Base-by-base conservation (phyloP, 2,888 invertebrate genomes). In the Tetragonula carbonaria region DNA sequence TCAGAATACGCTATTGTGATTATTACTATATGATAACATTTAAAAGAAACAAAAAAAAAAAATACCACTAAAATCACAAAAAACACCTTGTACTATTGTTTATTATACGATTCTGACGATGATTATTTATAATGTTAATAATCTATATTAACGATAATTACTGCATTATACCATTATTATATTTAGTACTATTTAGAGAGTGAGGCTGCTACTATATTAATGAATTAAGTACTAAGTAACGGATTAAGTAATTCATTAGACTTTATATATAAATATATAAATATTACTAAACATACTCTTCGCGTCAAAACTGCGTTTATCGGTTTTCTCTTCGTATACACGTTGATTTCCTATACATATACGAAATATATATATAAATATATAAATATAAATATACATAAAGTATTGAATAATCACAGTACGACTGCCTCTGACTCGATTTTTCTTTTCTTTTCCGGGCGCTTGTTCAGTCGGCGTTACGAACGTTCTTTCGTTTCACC, bases 1-100 rank as follows among this genome's bases (percentile, higher is more conserved):
- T 94, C 94, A 94, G 93, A 94, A 94, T 94, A 94, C 92, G 94
- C 93, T 94, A 94, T 94, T 93, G 94, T 94, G 94, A 94, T 94
- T 94, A 94, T 93, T 93, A 93, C 93, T 93, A 93, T 93, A 94
- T 93, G 90, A 93, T 93, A 92, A 90, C 91, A 92, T 88, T 90
- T 87, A 91, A 91, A 45, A 90, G 79, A 79, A 73, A 63, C 21
- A 23, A 38, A 66, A 57, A 66, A 66, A 67, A 71, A 77, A 77
- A 77, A n/a, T n/a, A 76, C 45, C 70, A 90, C 89, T 90, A 90
- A 92, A 91, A 90, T 87, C 91, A 90, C 87, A 89, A 91, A 65
- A 91, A 89, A 89, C 90, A 92, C 88, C 89, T 91, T 91, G 88
- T 92, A 93, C 87, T 86, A 92, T 93, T 92, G 92, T 93, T 93